Percentiles rank a stretch among this genome's conserved stretches.
Evolutionary conservation across 2,888 invertebrate species (phyloP).

Genomic region (Apoderus coryli): DNA sequence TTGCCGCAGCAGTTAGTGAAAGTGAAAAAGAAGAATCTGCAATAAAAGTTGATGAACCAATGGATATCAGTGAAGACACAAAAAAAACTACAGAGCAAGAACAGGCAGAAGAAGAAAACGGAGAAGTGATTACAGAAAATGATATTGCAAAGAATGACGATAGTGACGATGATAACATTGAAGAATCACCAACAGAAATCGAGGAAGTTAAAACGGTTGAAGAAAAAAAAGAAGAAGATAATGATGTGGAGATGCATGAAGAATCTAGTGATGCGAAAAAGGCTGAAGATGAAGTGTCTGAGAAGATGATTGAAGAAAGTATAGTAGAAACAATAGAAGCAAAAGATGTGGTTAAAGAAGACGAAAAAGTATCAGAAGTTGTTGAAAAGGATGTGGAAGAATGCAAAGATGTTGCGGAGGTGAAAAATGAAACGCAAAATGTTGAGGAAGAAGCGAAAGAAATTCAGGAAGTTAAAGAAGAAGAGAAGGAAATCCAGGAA

Average conservation of each 20-base stretch:
- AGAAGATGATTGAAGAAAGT: no score
- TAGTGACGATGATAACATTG: constrained; percentile 5
- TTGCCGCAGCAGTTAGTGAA: constrained; percentile 5
- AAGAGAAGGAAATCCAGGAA: constrained; percentile 18
- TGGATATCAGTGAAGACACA: neutral
- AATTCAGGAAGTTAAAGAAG: constrained; percentile 22
- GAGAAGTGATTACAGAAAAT: constrained; percentile 5
- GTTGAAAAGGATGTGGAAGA: constrained; percentile 14
- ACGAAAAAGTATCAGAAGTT: constrained; percentile 11
- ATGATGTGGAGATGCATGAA: no score
- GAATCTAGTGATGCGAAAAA: no score
- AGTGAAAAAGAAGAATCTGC: constrained; percentile 8
- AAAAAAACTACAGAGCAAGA: constrained; percentile 5
- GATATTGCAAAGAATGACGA: constrained; percentile 5
- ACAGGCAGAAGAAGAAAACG: constrained; percentile 3
- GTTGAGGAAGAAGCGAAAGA: constrained; percentile 17
- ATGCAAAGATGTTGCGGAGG: constrained; percentile 4
- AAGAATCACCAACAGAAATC: constrained; percentile 2
- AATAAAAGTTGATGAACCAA: constrained; percentile 8
- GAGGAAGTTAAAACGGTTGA: constrained; percentile 2
- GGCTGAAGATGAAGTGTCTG: constrained; percentile 4
- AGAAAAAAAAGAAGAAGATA: constrained; percentile 6
- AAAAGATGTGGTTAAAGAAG: constrained; percentile 10
- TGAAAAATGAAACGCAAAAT: constrained; percentile 1
- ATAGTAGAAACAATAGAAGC: constrained; percentile 7